phyloP scores from a whole-genome alignment of 2,888 invertebrate species.

The Gymnoscelis rufifasciata region DNA sequence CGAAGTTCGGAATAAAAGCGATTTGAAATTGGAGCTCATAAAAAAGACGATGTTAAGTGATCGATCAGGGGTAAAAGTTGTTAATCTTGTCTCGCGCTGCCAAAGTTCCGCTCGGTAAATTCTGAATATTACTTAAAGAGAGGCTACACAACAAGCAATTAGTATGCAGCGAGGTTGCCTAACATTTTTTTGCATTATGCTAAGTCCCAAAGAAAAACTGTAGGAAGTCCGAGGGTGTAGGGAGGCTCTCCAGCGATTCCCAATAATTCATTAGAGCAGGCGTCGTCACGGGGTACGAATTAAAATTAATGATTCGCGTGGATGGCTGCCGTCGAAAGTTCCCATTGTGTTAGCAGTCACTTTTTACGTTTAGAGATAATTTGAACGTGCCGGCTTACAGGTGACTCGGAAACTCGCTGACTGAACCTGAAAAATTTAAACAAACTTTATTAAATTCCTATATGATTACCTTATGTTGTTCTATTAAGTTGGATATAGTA shows the following conservation, averaged over 20 bases:
- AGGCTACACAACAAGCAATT: slow-evolving; percentile 74
- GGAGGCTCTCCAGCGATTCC: slow-evolving; percentile 66
- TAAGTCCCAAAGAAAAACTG: slow-evolving; percentile 72
- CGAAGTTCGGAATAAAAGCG: slow-evolving; percentile 44
- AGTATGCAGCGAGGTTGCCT: slow-evolving; percentile 71
- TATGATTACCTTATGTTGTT: not conserved
- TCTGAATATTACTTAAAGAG: slow-evolving; percentile 57
- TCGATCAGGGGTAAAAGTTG: slow-evolving; percentile 71
- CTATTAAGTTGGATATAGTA: too few species aligned
- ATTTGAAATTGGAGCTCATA: slow-evolving; percentile 55
- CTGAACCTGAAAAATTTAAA: slow-evolving; percentile 42
- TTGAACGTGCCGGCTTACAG: slow-evolving; percentile 60
- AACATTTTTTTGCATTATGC: slow-evolving; percentile 78
- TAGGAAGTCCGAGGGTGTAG: slow-evolving; percentile 56
- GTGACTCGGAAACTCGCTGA: slow-evolving; percentile 59
- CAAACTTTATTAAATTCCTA: slow-evolving; percentile 23
- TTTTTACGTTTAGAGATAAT: slow-evolving; percentile 69
- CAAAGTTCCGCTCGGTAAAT: slow-evolving; percentile 60
- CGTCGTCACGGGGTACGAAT: slow-evolving; percentile 74
- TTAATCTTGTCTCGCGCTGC: slow-evolving; percentile 65
- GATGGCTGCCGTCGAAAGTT: slow-evolving; percentile 61
- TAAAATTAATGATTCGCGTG: slow-evolving; percentile 78
- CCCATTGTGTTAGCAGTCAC: slow-evolving; percentile 66
- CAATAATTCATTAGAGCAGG: slow-evolving; percentile 76
- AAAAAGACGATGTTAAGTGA: slow-evolving; percentile 62